Percentiles rank a stretch among this genome's conserved stretches.
phyloP scores from a whole-genome alignment of 2,113 vertebrate genomes.

The Tretioscincus oriximinensis region DNA sequence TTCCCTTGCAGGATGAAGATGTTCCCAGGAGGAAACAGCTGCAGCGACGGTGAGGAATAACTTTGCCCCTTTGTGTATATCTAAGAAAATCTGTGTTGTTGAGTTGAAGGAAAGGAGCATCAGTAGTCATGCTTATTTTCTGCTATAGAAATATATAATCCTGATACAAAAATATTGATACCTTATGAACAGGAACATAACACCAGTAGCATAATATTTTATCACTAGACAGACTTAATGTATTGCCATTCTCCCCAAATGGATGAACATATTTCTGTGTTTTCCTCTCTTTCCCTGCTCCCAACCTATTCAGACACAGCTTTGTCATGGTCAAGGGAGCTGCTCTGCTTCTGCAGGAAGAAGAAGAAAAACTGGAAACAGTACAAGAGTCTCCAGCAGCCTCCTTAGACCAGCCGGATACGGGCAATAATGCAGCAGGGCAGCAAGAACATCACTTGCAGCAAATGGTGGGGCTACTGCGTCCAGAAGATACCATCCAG shows the following conservation, averaged over 20 bases:
- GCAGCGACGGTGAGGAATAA: constrained; percentile 81
- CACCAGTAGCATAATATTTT: not conserved
- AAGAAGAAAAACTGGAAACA: constrained; percentile 37
- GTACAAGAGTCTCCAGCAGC: constrained; percentile 43
- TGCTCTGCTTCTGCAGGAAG: constrained; percentile 81
- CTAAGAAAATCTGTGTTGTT: too few species aligned
- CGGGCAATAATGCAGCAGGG: constrained; percentile 34
- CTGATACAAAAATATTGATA: too few species aligned
- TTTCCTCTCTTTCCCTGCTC: not conserved
- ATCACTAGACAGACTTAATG: not conserved
- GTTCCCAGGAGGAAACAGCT: constrained; percentile 73
- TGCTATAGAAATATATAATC: not conserved
- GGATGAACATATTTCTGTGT: not conserved
- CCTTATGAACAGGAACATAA: not conserved
- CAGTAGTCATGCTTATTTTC: not conserved
- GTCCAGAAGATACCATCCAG: constrained; percentile 86
- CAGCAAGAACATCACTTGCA: constrained; percentile 81
- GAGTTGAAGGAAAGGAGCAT: not conserved
- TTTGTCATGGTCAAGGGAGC: constrained; percentile 91
- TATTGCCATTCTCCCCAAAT: not conserved
- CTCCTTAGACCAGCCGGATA: constrained; percentile 13
- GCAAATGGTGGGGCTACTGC: constrained; percentile 86
- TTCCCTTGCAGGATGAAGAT: constrained; percentile 76
- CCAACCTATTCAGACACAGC: constrained; percentile 79
- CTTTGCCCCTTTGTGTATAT: not conserved